A percentile compares a stretch with the other conserved stretches of the same genome.
phyloP scores from a whole-genome alignment of 2,113 vertebrate genomes.

The Numenius arquata region DNA sequence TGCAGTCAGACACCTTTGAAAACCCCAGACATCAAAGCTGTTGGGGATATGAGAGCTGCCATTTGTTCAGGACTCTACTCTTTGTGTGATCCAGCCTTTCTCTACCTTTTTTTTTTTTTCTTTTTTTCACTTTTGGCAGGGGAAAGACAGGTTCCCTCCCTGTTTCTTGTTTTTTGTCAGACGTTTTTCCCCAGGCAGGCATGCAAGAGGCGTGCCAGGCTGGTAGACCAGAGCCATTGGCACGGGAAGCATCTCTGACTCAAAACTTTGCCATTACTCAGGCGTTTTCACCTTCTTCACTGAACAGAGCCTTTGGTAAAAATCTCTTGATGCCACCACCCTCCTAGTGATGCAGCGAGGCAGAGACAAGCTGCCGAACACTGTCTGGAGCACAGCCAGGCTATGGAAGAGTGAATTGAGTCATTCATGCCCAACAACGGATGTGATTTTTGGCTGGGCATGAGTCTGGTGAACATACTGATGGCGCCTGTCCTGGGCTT shows the following conservation, averaged over 20 bases:
- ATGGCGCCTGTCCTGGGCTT: neutral
- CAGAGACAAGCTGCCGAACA: neutral
- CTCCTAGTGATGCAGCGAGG: neutral
- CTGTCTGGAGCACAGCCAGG: neutral
- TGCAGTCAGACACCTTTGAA: neutral
- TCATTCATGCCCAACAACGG: neutral
- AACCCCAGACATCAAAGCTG: neutral
- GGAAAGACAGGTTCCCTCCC: neutral
- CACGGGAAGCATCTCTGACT: neutral
- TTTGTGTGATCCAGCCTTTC: neutral
- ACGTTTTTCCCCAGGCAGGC: neutral
- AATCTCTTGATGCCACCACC: neutral
- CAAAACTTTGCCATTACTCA: neutral
- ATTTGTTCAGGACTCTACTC: neutral
- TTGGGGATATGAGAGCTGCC: neutral
- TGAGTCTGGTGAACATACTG: neutral
- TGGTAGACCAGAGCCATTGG: neutral
- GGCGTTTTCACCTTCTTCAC: neutral
- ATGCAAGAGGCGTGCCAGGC: neutral
- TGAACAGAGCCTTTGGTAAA: neutral
- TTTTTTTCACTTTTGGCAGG: neutral
- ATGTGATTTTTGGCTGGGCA: constrained; percentile 7
- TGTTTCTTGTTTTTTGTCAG: constrained; percentile 5
- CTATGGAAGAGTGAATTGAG: neutral
- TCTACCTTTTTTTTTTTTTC: neutral